These are phyloP conservation scores for Aphelinus atriplicis DNA, from an alignment of 1,140 invertebrate species.

Conservation along the genomic window DNA sequence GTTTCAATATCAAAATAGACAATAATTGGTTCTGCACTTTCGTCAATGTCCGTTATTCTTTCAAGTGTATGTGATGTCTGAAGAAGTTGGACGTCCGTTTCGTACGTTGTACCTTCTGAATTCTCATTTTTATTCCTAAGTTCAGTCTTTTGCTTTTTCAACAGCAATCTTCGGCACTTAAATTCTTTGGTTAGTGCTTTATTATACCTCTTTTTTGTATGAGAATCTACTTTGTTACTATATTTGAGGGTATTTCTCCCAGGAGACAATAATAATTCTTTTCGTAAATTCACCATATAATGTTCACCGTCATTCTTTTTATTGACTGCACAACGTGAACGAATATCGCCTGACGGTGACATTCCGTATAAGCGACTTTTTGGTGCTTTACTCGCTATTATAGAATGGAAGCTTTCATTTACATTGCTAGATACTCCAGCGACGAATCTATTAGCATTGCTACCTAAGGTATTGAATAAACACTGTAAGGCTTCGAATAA, in stretches of 20 bases:
- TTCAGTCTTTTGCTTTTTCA: neutral
- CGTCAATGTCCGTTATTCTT: no score
- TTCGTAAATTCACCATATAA: neutral
- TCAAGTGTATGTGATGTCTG: no score
- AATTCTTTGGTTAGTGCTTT: slow-evolving; percentile 28
- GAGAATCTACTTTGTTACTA: neutral
- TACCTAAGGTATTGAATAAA: slow-evolving; percentile 27
- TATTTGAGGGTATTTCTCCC: slow-evolving; percentile 28
- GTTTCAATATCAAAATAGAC: slow-evolving; percentile 40
- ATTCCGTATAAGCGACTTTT: slow-evolving; percentile 29
- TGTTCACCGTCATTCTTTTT: slow-evolving; percentile 34
- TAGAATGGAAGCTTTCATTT: slow-evolving; percentile 34
- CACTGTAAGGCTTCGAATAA: slow-evolving; percentile 22
- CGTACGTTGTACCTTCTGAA: no score
- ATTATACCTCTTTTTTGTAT: slow-evolving; percentile 23
- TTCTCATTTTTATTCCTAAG: no score
- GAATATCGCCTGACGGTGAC: slow-evolving; percentile 25
- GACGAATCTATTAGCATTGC: slow-evolving; percentile 17
- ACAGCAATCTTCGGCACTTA: slow-evolving; percentile 37
- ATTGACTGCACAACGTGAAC: slow-evolving; percentile 29
- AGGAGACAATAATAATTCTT: slow-evolving; percentile 7
- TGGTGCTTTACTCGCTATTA: slow-evolving; percentile 29
- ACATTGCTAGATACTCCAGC: slow-evolving; percentile 36
- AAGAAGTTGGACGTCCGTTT: no score
- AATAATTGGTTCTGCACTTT: slow-evolving; percentile 2